A percentile compares a stretch with the other conserved stretches of the same genome.
These are phyloP conservation scores for Poecile atricapillus DNA, from an alignment of 2,113 vertebrate genomes.

Conservation along the genomic window DNA sequence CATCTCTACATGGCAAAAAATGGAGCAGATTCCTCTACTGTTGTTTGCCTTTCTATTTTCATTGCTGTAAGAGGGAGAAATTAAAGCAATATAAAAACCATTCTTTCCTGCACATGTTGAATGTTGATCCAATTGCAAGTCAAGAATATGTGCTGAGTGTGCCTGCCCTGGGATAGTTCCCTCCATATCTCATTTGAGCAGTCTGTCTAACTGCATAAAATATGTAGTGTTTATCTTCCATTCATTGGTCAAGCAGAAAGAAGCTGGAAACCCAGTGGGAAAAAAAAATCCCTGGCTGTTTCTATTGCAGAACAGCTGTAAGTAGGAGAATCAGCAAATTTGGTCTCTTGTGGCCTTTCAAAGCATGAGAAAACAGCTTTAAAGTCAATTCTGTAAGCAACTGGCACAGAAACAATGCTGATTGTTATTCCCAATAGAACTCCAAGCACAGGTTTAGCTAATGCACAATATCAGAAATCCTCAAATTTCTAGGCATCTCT, in stretches of 20 bases:
- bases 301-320: constrained; percentile 6
- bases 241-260: constrained; percentile 1
- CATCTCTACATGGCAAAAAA: neutral
- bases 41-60: neutral
- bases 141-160: neutral
- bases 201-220: neutral
- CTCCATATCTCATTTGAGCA: neutral
- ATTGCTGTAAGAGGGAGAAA: neutral
- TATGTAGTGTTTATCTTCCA: neutral
- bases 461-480: neutral
- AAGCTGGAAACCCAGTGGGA: neutral
- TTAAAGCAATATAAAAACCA: neutral
- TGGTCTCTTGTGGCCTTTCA: neutral
- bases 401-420: neutral
- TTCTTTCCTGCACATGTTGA: neutral
- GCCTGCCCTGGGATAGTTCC: neutral
- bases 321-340: constrained; percentile 2
- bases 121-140: neutral
- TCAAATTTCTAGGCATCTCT: neutral
- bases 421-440: neutral
- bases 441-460: neutral
- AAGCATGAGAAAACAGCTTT: neutral
- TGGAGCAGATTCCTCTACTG: neutral
- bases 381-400: neutral
- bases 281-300: neutral